Conservation (phyloP, 2,797 vertebrate genomes). For the Eulemur albifrons region DNA sequence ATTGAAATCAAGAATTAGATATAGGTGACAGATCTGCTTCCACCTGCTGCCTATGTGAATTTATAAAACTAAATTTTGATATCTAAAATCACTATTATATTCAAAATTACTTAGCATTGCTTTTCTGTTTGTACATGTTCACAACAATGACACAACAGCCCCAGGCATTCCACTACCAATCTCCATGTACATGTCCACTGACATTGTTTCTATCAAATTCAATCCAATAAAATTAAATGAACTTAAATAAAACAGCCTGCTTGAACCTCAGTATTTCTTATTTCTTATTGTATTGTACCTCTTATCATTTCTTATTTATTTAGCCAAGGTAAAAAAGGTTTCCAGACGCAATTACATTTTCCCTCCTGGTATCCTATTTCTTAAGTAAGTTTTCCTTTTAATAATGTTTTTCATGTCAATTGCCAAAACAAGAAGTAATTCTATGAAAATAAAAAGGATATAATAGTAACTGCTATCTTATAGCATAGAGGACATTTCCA, state of each 20-base stretch:
- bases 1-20: conserved; percentile 35
- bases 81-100: conserved; percentile 59
- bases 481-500: conserved; percentile 32
- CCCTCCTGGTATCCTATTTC: conserved; percentile 76
- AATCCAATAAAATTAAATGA: conserved; percentile 75
- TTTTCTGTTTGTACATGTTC: conserved; percentile 70
- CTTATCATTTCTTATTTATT: conserved; percentile 84
- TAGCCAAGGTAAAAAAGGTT: conserved; percentile 80
- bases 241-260: conserved; percentile 79
- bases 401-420: conserved; percentile 80
- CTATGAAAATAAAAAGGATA: conserved; percentile 49
- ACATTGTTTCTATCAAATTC: conserved; percentile 78
- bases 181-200: conserved; percentile 54
- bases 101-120: conserved; percentile 61
- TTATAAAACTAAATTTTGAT: conserved; percentile 67
- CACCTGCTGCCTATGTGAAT: conserved; percentile 45
- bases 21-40: conserved; percentile 21
- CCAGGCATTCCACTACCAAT: conserved; percentile 68
- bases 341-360: conserved; percentile 82
- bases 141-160: conserved; percentile 62
- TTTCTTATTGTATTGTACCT: conserved; percentile 75
- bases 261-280: conserved; percentile 74
- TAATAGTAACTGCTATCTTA: conserved; percentile 35
- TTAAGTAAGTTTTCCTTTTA: conserved; percentile 70
- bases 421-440: conserved; percentile 49